These are phyloP conservation scores for Eucera pruinosa DNA, from an alignment of 2,888 invertebrate species.

Conservation along the genomic window DNA sequence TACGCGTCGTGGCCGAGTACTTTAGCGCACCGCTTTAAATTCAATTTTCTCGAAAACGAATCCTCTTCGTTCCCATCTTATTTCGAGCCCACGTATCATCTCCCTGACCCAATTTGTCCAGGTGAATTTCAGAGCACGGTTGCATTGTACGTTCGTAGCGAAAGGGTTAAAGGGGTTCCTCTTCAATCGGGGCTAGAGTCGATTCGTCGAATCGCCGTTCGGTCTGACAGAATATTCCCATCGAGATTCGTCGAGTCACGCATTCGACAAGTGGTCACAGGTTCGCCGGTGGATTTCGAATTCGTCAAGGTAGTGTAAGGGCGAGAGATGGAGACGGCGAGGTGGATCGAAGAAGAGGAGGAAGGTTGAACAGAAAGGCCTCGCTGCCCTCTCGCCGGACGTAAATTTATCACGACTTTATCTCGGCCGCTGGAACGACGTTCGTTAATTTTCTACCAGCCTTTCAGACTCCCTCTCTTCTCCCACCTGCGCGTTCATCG, in stretches of 20 bases:
- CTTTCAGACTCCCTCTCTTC: slow-evolving; percentile 50
- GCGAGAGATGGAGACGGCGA: too few relatives aligned
- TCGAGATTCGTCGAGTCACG: slow-evolving; percentile 20
- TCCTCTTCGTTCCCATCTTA: too few relatives aligned
- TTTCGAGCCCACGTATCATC: too few relatives aligned
- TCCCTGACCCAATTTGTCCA: too few relatives aligned
- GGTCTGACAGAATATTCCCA: background rate
- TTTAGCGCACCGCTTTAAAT: too few relatives aligned
- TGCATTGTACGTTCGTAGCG: too few relatives aligned
- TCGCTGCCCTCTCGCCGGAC: slow-evolving; percentile 68
- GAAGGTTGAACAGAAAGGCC: slow-evolving; percentile 47
- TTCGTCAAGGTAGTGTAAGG: slow-evolving; percentile 65
- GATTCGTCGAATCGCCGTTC: too few relatives aligned
- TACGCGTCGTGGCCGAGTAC: too few relatives aligned
- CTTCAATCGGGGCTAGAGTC: too few relatives aligned
- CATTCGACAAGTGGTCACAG: slow-evolving; percentile 8
- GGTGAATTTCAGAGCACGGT: too few relatives aligned
- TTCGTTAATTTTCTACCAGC: slow-evolving; percentile 77
- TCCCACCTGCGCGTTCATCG: slow-evolving; percentile 37
- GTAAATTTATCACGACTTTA: slow-evolving; percentile 81
- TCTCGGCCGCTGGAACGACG: slow-evolving; percentile 74
- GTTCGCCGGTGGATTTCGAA: slow-evolving; percentile 60
- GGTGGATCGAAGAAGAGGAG: slow-evolving; percentile 33
- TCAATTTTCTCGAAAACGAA: too few relatives aligned
- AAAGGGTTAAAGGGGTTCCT: too few relatives aligned